Evolutionary conservation across 2,797 vertebrate genomes (phyloP), one percentile per base, ranked within the genome.

Genomic region (Myotis planiceps): DNA sequence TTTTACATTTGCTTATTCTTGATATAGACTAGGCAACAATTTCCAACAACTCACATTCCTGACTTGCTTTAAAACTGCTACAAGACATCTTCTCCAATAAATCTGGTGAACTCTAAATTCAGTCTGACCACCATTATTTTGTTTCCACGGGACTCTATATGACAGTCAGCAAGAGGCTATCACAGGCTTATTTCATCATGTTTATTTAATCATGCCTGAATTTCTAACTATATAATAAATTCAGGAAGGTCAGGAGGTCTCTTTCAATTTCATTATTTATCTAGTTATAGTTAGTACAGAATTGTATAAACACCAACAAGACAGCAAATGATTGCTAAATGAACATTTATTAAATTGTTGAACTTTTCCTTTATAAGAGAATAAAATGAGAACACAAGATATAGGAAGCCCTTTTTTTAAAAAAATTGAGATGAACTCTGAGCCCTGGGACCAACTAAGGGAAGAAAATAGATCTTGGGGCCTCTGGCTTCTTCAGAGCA

Each of bases 191-290:
- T 58, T 94, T 89, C 82, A 94, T 94, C 16, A 27, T 93, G 18
- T 79, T 96, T 89, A 94, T 79, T 91, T 51, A 94, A 68, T 80
- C 47, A 93, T 63, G 8, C 32, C 47, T 96, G 71, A 92, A 91
- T 15, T 53, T 82, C 55, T 92, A 90, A 92, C 39, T 94, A 42
- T 29, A 27, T 92, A 94, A 82, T 97, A 93, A 94, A 89, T 42
- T 91, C 47, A 83, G 18, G 29, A 94, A 80, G 39, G 19, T 91
- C 55, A 69, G 60, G 29, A 92, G 81, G 18, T 91, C 15, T 88
- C 58, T 86, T 94, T 75, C 32, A 74, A 53, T 91, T 71, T 6
- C 39, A 72, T 65, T 92, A 78, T 88, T 96, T 92, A 85, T 92
- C 69, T 51, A 86, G 58, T 82, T 94, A 86, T 7, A 45, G 32